Base-by-base conservation (phyloP, 2,797 vertebrate genomes). In the Mormyrops attenuatus region DNA sequence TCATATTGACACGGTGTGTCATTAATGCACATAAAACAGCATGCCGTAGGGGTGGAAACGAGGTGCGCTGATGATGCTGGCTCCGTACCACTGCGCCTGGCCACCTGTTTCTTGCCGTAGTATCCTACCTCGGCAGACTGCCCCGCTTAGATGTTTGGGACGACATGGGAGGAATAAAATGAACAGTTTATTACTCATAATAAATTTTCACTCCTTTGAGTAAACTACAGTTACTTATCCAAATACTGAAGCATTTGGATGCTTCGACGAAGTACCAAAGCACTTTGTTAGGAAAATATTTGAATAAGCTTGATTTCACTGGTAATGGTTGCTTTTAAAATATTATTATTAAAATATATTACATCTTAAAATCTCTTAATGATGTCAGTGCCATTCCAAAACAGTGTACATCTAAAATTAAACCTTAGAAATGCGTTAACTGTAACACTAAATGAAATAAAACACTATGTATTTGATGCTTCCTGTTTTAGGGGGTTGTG, bases 21-120 rank as follows among this genome's bases (percentile, higher is more conserved):
- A 95, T 96, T 95, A 96, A 95, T 92, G 92, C 90, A 91, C 93
- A 94, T 95, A 93, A 94, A 96, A 94, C 93, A 95, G 95, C 92
- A 93, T 92, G 88, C 85, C 91, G 88, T 88, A 15, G 87, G 88
- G 92, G 92, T 93, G 92, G 94, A 94, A 95, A 95, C 94, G 94
- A 94, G 94, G 92, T 93, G 93, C 92, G 92, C 93, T 94, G 93
- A 94, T 95, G 94, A 94, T 86, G 92, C 92, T 91, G 91, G 92
- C 95, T 94, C 95, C 30, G 30, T 73, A 17, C 13, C 26, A 38
- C 15, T 6, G 66, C 2, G 13, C 30, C 66, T 38, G 66, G 66
- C 66, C 66, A 73, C 30, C 66, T 73, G 66, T 73, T 73, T 94
- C 96, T 96, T 94, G 95, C 95, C 92, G 92, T 95, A 94, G 92